Evolutionary conservation across 2,113 vertebrate species (phyloP), one percentile per base, ranked within the genome.

Genomic region (Megalops atlanticus): DNA sequence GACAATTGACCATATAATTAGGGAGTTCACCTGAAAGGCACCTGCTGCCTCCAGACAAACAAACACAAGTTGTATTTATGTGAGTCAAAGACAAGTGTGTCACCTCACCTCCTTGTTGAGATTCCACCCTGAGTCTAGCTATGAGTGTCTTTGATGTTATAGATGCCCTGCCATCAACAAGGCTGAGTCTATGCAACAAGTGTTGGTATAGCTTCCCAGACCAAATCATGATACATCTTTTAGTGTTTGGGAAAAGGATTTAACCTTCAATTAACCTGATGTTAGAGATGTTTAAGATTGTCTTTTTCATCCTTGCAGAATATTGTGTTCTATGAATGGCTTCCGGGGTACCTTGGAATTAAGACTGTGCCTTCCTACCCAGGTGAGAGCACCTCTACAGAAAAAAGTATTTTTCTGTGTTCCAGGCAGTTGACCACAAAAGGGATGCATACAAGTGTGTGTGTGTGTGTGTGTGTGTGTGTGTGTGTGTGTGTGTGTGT

Each of bases 261-360:
- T n/a, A n/a, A n/a, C n/a, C n/a, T n/a, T n/a, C n/a, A n/a, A 64
- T 64, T 7, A 71, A 38, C 14, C 7, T 71, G 35, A 71, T 71
- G n/a, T 38, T 71, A 71, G 21, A 10, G 78, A 78, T 75, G 0
- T 36, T 4, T 3, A 54, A 39, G 31, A 16, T 69, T 82, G 24
- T 18, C 8, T 31, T 64, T 72, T 36, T 27, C 36, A 86, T 72
- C 79, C 47, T 41, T 5, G 41, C 84, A 98, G 97, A 98, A 87
- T 78, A 96, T 98, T 0, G 93, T 91, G 15, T 76, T 98, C 54
- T 97, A 99, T 0, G 96, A 99, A 85, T 99, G 97, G 97, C 92
- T 99, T 81, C 97, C 96, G 0, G 87, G 52, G 54, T 84, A 88
- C 93, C 87, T 94, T 86, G 87, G 90, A 83, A 82, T 80, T 83